These are phyloP conservation scores for Apamea anceps DNA, from an alignment of 2,888 invertebrate species.

Conservation along the genomic window DNA sequence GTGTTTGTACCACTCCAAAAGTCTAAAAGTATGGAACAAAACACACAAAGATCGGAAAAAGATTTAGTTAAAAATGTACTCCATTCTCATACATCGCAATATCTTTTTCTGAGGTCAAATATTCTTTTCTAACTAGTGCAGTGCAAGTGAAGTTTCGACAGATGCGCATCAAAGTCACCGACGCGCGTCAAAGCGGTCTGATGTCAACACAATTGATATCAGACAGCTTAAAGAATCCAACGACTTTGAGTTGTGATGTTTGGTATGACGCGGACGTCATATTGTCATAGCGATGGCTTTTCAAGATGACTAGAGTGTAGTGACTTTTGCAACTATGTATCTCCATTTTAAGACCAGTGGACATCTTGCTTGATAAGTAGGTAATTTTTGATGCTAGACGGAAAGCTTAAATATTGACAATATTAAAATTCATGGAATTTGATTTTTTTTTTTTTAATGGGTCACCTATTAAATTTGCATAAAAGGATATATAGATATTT, in stretches of 20 bases:
- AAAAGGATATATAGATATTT: background rate
- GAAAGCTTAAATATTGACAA: background rate
- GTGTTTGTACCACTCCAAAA: background rate
- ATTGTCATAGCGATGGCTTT: background rate
- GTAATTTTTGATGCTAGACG: background rate
- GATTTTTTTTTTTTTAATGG: background rate
- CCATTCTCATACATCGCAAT: background rate
- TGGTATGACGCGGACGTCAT: conserved; percentile 1
- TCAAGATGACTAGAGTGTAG: background rate
- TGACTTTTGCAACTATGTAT: background rate
- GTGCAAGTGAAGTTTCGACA: background rate
- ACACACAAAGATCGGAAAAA: background rate
- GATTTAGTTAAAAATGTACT: background rate
- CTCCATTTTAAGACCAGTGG: background rate
- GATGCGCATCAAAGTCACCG: conserved; percentile 9
- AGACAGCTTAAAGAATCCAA: conserved; percentile 20
- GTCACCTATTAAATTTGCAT: background rate
- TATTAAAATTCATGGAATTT: background rate
- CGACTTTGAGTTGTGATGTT: conserved; percentile 2
- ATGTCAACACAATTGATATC: conserved; percentile 13
- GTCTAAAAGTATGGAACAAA: background rate
- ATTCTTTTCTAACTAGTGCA: conserved; percentile 15
- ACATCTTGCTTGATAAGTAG: too few species aligned
- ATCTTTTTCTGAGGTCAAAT: background rate
- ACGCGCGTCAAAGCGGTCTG: background rate